Evolutionary conservation across 53 echinoderm and acorn worm genomes (phyloP).

Genomic region (Echinarachnius parma): DNA sequence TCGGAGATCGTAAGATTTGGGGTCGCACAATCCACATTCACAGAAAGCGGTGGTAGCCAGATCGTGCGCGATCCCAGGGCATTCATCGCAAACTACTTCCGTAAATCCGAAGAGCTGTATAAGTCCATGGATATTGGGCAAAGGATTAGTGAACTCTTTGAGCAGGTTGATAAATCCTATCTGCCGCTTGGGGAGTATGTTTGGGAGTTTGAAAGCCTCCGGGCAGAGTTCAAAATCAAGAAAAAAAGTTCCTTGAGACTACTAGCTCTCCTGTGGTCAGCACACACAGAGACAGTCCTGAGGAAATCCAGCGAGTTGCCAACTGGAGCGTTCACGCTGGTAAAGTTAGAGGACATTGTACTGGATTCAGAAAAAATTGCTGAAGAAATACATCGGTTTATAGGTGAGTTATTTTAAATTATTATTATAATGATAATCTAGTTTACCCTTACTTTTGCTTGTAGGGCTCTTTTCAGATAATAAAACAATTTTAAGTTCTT

Average conservation of each 20-base stretch:
- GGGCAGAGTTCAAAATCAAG: conserved; percentile 34
- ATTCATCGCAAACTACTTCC: conserved; percentile 80
- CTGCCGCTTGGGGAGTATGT: conserved; percentile 48
- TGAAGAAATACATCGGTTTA: conserved; percentile 71
- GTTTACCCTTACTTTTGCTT: too few species aligned
- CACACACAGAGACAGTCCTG: conserved; percentile 65
- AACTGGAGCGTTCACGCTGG: conserved; percentile 46
- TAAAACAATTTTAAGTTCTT: too few species aligned
- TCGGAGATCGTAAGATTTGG: conserved; percentile 60
- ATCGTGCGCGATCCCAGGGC: conserved; percentile 81
- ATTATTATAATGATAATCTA: too few species aligned
- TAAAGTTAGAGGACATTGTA: conserved; percentile 79
- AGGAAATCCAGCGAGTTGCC: conserved; percentile 22
- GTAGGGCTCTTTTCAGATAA: too few species aligned
- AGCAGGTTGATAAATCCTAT: conserved; percentile 49
- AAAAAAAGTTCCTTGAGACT: conserved; percentile 33
- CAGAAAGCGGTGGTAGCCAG: conserved; percentile 41
- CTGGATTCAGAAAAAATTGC: conserved; percentile 58
- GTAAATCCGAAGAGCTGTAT: conserved; percentile 53
- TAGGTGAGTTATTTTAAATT: conserved; percentile 87
- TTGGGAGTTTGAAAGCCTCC: conserved; percentile 60
- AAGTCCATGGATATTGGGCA: conserved; percentile 44
- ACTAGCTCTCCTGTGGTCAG: conserved; percentile 73
- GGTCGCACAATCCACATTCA: conserved; percentile 13
- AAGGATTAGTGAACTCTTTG: conserved; percentile 53